These are phyloP conservation scores for Stenopsyche tienmushanensis DNA, from an alignment of 1,140 invertebrate species.

Conservation along the genomic window DNA sequence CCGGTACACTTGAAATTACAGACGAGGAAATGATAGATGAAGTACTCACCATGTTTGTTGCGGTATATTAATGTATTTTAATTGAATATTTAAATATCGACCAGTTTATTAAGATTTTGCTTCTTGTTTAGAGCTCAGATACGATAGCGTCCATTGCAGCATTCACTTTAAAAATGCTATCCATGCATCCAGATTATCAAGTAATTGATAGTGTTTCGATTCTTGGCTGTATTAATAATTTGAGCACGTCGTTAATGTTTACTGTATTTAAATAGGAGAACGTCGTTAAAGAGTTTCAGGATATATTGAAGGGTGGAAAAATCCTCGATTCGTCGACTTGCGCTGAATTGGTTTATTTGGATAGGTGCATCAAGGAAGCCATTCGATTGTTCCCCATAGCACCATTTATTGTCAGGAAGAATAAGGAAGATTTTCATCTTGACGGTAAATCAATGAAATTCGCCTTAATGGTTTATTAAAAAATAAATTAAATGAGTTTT, in stretches of 20 bases:
- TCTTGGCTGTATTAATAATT: too few species aligned
- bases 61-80: slow-evolving; percentile 1
- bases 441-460: slow-evolving; percentile 9
- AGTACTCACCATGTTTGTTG: slow-evolving; percentile 22
- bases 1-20: neutral
- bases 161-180: slow-evolving; percentile 21
- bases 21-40: slow-evolving; percentile 22
- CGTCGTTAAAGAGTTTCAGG: slow-evolving; percentile 10
- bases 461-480: too few species aligned
- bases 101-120: neutral
- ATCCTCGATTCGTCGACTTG: slow-evolving; percentile 1
- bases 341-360: slow-evolving; percentile 8
- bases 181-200: slow-evolving; percentile 22
- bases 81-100: slow-evolving; percentile 1
- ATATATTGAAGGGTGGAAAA: neutral
- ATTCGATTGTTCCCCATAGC: slow-evolving; percentile 24
- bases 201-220: too few species aligned
- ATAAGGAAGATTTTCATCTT: slow-evolving; percentile 17
- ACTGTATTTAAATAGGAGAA: neutral
- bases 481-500: slow-evolving; percentile 4
- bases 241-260: too few species aligned
- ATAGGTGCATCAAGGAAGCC: slow-evolving; percentile 27
- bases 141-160: slow-evolving; percentile 12
- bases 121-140: slow-evolving; percentile 21
- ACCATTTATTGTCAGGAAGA: slow-evolving; percentile 18